phyloP scores from a whole-genome alignment of 2,888 invertebrate species.

The Trichogramma evanescens region DNA sequence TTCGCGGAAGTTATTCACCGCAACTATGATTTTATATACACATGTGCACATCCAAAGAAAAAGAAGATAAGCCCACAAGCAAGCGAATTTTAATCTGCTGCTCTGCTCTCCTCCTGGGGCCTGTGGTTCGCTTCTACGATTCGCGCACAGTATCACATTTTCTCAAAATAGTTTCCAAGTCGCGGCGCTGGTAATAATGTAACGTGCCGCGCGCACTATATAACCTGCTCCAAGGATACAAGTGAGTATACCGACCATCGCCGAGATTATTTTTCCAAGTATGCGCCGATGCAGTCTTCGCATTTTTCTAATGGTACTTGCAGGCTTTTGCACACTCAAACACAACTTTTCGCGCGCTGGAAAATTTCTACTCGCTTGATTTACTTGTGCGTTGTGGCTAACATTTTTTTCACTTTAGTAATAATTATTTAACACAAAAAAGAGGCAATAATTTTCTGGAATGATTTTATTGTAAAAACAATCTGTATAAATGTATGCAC shows the following conservation, averaged over 20 bases:
- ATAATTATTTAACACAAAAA: not conserved
- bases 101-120: not conserved
- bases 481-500: too few relatives aligned
- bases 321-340: not conserved
- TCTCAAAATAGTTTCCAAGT: constrained; percentile 13
- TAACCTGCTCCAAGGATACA: not conserved
- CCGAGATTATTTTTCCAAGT: constrained; percentile 11
- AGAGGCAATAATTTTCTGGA: not conserved
- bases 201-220: constrained; percentile 8
- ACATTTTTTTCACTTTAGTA: not conserved
- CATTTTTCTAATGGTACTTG: not conserved
- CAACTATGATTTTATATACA: too few relatives aligned
- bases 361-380: too few relatives aligned
- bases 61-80: constrained; percentile 6
- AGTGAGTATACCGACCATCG: constrained; percentile 3
- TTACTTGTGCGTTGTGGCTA: too few relatives aligned
- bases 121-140: not conserved
- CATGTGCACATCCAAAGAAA: too few relatives aligned
- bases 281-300: not conserved
- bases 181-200: constrained; percentile 14
- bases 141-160: not conserved
- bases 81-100: constrained; percentile 14
- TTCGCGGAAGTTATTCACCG: too few relatives aligned
- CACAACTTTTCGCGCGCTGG: not conserved
- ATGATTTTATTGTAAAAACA: too few relatives aligned